Evolutionary conservation across 2,113 vertebrate species (phyloP).

Genomic region (Cyprinus carpio): DNA sequence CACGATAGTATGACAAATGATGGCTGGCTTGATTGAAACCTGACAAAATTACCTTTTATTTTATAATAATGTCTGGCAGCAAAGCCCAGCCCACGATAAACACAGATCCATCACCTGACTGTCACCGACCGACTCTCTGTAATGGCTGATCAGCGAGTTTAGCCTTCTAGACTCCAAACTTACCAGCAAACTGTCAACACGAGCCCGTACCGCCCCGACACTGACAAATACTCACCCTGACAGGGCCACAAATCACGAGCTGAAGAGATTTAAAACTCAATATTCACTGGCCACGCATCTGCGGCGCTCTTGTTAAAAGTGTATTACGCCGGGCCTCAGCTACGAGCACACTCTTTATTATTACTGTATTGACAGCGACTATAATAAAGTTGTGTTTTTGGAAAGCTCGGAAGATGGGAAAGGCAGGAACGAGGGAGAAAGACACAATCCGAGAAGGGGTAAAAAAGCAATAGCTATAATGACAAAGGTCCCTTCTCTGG

Average conservation of each 20-base stretch:
- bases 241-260: constrained; percentile 95
- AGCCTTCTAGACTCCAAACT: constrained; percentile 88
- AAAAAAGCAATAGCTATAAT: constrained; percentile 56
- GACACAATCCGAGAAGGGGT: constrained; percentile 62
- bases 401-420: constrained; percentile 63
- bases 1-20: constrained; percentile 83
- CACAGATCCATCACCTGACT: constrained; percentile 91
- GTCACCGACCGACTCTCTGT: constrained; percentile 76
- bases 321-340: constrained; percentile 75
- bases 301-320: constrained; percentile 84
- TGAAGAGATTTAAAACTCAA: constrained; percentile 99
- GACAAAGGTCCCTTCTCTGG: constrained; percentile 46
- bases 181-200: constrained; percentile 91
- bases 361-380: constrained; percentile 81
- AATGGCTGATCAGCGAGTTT: constrained; percentile 95
- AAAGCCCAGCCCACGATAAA: constrained; percentile 90
- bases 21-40: constrained; percentile 90
- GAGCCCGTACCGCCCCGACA: constrained; percentile 84
- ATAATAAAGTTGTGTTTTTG: constrained; percentile 83
- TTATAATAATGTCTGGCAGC: constrained; percentile 99
- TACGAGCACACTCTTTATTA: constrained; percentile 73
- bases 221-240: constrained; percentile 99
- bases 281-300: constrained; percentile 94
- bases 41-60: constrained; percentile 90
- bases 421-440: constrained; percentile 59